Base-by-base conservation (phyloP, 2,113 vertebrate species). In the Elanus axillaris region DNA sequence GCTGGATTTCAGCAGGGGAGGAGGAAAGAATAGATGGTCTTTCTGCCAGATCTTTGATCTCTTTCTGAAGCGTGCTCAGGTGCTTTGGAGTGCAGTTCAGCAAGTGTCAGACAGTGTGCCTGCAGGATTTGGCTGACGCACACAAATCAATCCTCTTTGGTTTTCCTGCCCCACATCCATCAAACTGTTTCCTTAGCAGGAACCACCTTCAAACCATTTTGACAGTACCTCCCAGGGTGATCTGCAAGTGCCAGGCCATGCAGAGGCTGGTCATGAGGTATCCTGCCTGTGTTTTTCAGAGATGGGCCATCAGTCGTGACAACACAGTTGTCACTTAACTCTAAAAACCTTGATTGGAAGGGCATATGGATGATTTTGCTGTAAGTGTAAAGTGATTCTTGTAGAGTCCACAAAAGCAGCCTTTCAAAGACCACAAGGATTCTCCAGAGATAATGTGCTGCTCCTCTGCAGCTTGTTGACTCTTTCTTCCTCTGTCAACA, bases 41-140 rank as follows among this genome's bases (percentile, higher is more conserved):
- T 89, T 81, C 68, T 94, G 91, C 80, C 86, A 95, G 89, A 63
- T 74, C 88, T 94, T 95, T 94, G 80, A 95, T 96, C 88, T 86
- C 56, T 63, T 45, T 59, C 91, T 78, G 86, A 87, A 97, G 89
- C 1, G 7, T 96, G 93, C 88, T 81, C 0, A 36, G 68, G 59
- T 60, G 79, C 73, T 93, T 43, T 40, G 52, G 73, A 90, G 92
- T 56, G 72, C 86, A 74, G 86, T 72, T 94, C 88, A 86, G 86
- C 59, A 7, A 78, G 31, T 48, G 85, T 81, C 77, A 40, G 62
- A 38, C 36, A 1, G 71, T 62, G 42, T 0, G 15, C 52, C 43
- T 31, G 72, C 58, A 38, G 76, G 21, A 40, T 86, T 83, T 77
- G 56, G 72, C 68, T 7, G 2, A 31, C 1, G 1, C 20, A 16